Percentiles rank a stretch among this genome's conserved stretches.
These are phyloP conservation scores for Odontesthes bonariensis DNA, from an alignment of 2,113 vertebrate species.

Conservation along the genomic window DNA sequence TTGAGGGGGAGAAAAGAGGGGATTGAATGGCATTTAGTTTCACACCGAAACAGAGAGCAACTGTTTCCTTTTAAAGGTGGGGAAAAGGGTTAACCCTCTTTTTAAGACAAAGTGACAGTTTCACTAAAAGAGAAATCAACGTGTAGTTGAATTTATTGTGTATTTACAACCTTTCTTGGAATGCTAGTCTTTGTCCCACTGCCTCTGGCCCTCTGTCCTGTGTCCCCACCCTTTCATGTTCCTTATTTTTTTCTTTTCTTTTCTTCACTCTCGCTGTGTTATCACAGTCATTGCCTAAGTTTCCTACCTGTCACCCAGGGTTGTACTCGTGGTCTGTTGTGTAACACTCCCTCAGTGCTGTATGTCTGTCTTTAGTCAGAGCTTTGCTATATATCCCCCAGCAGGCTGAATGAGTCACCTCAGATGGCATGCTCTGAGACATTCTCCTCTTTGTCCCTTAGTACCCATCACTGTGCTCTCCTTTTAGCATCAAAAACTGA, in stretches of 20 bases:
- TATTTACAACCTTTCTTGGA: background rate
- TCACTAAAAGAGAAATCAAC: background rate
- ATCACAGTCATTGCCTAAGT: slow-evolving; percentile 45
- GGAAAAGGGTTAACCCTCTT: background rate
- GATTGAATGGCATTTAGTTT: slow-evolving; percentile 36
- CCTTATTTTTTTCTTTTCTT: slow-evolving; percentile 30
- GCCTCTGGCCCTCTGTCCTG: background rate
- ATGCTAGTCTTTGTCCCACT: background rate
- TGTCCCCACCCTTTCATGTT: slow-evolving; percentile 1
- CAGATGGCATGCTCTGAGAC: slow-evolving; percentile 9
- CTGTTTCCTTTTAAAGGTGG: slow-evolving; percentile 30
- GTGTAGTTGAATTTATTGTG: background rate
- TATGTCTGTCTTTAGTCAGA: slow-evolving; percentile 36
- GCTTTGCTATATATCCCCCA: slow-evolving; percentile 35
- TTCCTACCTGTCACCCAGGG: slow-evolving; percentile 55
- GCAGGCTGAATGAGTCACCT: slow-evolving; percentile 15
- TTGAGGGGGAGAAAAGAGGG: slow-evolving; percentile 45
- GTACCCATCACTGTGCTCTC: slow-evolving; percentile 2
- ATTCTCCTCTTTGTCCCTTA: slow-evolving; percentile 22
- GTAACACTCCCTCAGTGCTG: slow-evolving; percentile 49
- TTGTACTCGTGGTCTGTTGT: slow-evolving; percentile 51
- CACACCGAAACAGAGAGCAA: slow-evolving; percentile 27
- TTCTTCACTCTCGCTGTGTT: slow-evolving; percentile 29
- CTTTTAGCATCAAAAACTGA: slow-evolving; percentile 1
- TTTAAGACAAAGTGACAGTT: background rate